phyloP scores from a whole-genome alignment of 2,888 invertebrate species.

The Caenorhabditis japonica region DNA sequence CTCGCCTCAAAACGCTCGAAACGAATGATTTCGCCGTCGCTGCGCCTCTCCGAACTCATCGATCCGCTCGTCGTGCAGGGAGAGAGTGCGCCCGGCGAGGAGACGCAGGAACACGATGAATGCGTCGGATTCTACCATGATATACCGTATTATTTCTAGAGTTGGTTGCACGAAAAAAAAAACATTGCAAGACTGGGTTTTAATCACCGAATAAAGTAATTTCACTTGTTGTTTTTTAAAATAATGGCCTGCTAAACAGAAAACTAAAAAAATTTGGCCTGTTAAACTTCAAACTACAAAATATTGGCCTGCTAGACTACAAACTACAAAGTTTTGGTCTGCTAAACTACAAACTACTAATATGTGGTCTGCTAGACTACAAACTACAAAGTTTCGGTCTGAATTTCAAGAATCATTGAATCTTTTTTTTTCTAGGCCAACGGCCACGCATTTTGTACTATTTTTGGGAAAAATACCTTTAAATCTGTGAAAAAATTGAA shows the following conservation, averaged over 20 bases:
- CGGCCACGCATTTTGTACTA: background rate
- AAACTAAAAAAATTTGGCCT: background rate
- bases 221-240: constrained; percentile 23
- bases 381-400: background rate
- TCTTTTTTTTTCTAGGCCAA: background rate
- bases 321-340: too few species aligned
- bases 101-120: constrained; percentile 20
- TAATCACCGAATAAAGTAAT: constrained; percentile 32
- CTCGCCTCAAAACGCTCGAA: constrained; percentile 35
- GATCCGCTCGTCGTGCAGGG: constrained; percentile 38
- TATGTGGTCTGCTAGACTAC: too few species aligned
- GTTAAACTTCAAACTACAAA: too few species aligned
- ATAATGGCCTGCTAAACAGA: background rate
- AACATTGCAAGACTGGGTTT: background rate
- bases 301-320: too few species aligned
- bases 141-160: constrained; percentile 43
- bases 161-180: background rate
- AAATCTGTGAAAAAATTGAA: too few species aligned
- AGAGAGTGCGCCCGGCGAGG: constrained; percentile 22
- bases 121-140: constrained; percentile 51
- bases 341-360: too few species aligned
- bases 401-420: background rate
- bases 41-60: constrained; percentile 47
- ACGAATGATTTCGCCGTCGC: constrained; percentile 49
- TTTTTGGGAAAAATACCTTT: too few species aligned